A percentile compares a stretch with the other conserved stretches of the same genome.
phyloP scores from a whole-genome alignment of 2,888 invertebrate species.

The Azorinus chamasolen region DNA sequence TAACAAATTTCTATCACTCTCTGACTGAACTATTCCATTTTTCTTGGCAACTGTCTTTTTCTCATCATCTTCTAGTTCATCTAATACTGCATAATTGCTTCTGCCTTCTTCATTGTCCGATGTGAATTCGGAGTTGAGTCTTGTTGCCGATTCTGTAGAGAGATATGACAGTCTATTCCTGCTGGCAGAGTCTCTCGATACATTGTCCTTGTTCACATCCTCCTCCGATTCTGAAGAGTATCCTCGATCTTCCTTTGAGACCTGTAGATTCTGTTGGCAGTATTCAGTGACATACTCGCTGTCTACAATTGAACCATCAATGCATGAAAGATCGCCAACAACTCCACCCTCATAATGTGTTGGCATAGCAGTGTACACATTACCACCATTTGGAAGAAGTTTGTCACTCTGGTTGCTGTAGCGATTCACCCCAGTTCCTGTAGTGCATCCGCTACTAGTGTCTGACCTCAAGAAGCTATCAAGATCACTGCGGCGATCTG shows the following conservation, averaged over 20 bases:
- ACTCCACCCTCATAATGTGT: conserved; percentile 68
- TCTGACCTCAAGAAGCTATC: conserved; percentile 69
- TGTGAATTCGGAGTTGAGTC: conserved; percentile 65
- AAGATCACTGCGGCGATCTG: conserved; percentile 69
- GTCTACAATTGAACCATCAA: conserved; percentile 84
- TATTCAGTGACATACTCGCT: conserved; percentile 83
- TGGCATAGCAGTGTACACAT: conserved; percentile 45
- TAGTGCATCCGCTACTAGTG: conserved; percentile 62
- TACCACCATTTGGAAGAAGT: conserved; percentile 64
- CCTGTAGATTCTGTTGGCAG: conserved; percentile 73
- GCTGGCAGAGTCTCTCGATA: conserved; percentile 49
- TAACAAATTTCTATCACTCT: conserved; percentile 67
- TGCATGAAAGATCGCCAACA: conserved; percentile 78
- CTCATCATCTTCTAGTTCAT: conserved; percentile 48
- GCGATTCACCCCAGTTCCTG: conserved; percentile 62
- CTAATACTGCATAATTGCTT: conserved; percentile 51
- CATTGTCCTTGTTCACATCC: conserved; percentile 44
- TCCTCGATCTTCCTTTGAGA: conserved; percentile 69
- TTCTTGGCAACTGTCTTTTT: conserved; percentile 14
- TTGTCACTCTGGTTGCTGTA: conserved; percentile 67
- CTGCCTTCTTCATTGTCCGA: conserved; percentile 65
- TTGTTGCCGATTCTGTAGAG: conserved; percentile 74
- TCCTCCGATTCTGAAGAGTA: conserved; percentile 73
- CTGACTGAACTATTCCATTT: conserved; percentile 26
- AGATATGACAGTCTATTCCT: conserved; percentile 74